Evolutionary conservation across 92 coral and sea anemone species (phyloP), one percentile per base, ranked within the genome.

Genomic region (Virgularia gustaviana): DNA sequence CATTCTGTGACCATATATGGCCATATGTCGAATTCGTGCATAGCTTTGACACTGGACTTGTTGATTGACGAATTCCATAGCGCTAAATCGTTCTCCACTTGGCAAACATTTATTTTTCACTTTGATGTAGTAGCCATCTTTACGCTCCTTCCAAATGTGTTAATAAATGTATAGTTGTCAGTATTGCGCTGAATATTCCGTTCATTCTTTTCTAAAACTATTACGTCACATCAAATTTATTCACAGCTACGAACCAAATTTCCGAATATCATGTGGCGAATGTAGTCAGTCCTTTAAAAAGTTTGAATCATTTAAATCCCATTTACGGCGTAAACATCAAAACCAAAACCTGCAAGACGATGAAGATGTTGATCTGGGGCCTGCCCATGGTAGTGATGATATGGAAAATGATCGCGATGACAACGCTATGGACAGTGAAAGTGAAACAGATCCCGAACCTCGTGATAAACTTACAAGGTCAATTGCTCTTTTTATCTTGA

Each of bases 401-500:
- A 29, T 15, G 27, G 80, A 62, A 38, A 31, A 2, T 8, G 57
- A 63, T 61, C 71, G n/a, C n/a, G 60, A 57, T 54, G 60, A 27
- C 34, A 57, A 28, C 70, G 45, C 42, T 13, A 18, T 19, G 51
- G 28, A 57, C 24, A 56, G 22, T 13, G 22, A 47, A 47, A 5
- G 27, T 59, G 90, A 78, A 31, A 71, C 49, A 27, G 86, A 47
- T 3, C 65, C 62, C 12, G 49, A 72, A 47, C 55, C 15, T 60
- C 44, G 76, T 15, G 77, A 71, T 7, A 49, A 75, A 32, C 65
- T 83, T 29, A 83, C 88, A 10, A 70, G 59, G 22, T 83, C 77
- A 36, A 42, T 86, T 33, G 82, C 87, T 15, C 59, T 83, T 65
- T 86, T 83, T 57, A 66, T 83, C 25, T 73, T 87, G 59, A 87